Evolutionary conservation across 2,797 vertebrate species (phyloP).

Genomic region (Oreochromis grahami): DNA sequence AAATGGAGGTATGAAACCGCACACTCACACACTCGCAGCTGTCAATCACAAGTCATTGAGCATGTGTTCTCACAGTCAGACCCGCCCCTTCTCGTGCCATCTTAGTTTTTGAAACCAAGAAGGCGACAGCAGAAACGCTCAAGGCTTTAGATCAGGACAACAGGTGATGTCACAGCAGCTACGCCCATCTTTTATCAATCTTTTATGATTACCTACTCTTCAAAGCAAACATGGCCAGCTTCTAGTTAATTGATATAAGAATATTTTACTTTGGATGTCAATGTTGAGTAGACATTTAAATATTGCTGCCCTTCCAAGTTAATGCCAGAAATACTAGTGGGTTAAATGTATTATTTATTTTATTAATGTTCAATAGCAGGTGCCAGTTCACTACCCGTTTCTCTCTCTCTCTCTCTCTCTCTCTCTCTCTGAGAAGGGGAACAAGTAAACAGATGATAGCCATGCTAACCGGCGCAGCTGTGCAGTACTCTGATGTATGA

Average conservation of each 20-base stretch:
- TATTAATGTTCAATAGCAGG: background rate
- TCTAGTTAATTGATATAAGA: background rate
- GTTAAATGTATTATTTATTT: background rate
- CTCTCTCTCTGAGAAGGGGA: background rate
- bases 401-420: background rate
- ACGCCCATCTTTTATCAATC: background rate
- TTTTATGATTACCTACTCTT: background rate
- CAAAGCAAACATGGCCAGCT: background rate
- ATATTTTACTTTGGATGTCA: background rate
- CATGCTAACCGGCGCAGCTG: background rate
- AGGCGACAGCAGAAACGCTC: background rate
- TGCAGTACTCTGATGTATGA: background rate
- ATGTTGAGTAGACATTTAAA: background rate
- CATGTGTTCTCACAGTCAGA: background rate
- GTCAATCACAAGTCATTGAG: background rate
- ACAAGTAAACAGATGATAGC: background rate
- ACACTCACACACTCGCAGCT: background rate
- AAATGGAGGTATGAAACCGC: background rate
- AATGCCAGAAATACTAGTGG: background rate
- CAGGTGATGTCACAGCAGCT: background rate
- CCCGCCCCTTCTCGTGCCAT: background rate
- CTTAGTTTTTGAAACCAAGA: background rate
- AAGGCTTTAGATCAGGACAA: background rate
- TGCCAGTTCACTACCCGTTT: background rate
- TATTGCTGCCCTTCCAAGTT: background rate